Conservation (phyloP, 2,113 vertebrate species). For the Lamprotornis superbus region DNA sequence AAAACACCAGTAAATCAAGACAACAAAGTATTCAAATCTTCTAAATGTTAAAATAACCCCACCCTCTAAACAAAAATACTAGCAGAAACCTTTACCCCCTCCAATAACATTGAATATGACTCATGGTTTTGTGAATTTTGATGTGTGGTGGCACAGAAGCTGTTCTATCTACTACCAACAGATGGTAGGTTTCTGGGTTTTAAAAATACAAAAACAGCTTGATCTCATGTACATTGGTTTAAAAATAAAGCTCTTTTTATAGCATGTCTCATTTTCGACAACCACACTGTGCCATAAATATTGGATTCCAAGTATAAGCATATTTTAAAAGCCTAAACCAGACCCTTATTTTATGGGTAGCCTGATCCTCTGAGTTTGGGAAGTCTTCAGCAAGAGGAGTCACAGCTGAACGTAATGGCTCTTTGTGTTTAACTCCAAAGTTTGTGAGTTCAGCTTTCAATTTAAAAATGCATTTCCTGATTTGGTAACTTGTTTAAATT, state of each 20-base stretch:
- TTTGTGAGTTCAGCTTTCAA: neutral
- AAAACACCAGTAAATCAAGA: neutral
- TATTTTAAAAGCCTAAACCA: neutral
- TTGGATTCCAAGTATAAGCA: neutral
- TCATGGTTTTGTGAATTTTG: neutral
- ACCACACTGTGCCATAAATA: neutral
- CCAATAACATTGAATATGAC: neutral
- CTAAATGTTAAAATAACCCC: neutral
- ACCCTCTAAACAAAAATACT: neutral
- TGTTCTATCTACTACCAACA: neutral
- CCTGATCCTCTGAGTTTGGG: neutral
- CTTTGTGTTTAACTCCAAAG: neutral
- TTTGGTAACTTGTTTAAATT: neutral
- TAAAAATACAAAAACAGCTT: neutral
- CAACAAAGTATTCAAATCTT: neutral
- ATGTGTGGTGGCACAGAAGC: neutral
- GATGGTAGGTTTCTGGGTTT: constrained; percentile 12
- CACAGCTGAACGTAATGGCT: neutral
- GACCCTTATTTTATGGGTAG: neutral
- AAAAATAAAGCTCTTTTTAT: constrained; percentile 48
- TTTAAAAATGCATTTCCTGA: neutral
- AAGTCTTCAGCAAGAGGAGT: neutral
- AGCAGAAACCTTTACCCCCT: neutral
- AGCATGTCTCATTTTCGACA: neutral
- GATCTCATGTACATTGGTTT: constrained; percentile 25